Evolutionary conservation across 2,113 vertebrate species (phyloP), one percentile per base, ranked within the genome.

Genomic region (Otis tarda): DNA sequence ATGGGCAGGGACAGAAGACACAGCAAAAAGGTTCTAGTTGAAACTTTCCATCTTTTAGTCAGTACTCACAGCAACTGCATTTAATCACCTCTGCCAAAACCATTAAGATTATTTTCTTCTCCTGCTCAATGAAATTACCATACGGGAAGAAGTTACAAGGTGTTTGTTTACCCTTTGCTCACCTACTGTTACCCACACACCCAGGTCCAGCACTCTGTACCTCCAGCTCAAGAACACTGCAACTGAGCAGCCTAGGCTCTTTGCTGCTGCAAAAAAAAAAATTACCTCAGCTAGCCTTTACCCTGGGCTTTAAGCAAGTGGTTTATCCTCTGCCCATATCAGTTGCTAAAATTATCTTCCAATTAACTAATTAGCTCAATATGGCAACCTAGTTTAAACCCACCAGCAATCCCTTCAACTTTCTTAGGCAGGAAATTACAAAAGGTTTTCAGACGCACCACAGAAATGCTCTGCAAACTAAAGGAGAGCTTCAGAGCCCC

Each of bases 31-130:
- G 11, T 43, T 87, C 43, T 23, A 31, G 5, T 6, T 37, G 52
- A 70, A 64, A 75, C 39, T 55, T 63, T 23, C 6, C 17, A 28
- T 21, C 13, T 28, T 33, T 27, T 2, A 39, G 18, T 45, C 31
- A 16, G 3, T 20, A 12, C 24, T 43, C 31, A 12, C 22, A 56
- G 65, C 6, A 71, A 31, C 14, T 1, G 14, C 64, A 41, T 73
- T 63, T 6, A 30, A 45, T 41, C 28, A 6, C 9, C 1, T 2
- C 4, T 6, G 2, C 25, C 25, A 37, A 30, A 3, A 1, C 33
- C 30, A 13, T 39, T 49, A 33, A 13, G 53, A 47, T 64, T 23
- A 14, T 0, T 4, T 64, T 49, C 47, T 37, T 20, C 9, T 24
- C 5, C n/a, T 12, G 14, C 21, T 61, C 73, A 25, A 12, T 41